A percentile compares a stretch with the other conserved stretches of the same genome.
These are phyloP conservation scores for Streptopelia turtur DNA, from an alignment of 2,797 vertebrate genomes.

Conservation along the genomic window DNA sequence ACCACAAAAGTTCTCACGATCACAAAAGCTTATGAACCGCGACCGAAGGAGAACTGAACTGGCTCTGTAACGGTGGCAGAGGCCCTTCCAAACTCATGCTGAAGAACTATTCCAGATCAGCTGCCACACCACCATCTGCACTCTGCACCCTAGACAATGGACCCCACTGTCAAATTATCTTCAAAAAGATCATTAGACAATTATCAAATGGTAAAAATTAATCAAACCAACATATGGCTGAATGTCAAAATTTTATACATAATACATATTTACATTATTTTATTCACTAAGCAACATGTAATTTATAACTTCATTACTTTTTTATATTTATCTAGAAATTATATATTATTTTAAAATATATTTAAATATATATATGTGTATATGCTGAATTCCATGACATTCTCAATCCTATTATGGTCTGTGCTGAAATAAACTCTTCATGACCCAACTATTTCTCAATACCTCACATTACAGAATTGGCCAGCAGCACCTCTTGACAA, in stretches of 20 bases:
- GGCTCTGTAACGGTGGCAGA: rapidly evolving
- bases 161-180: background rate
- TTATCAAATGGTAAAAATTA: background rate
- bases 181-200: background rate
- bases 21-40: rapidly evolving
- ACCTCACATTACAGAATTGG: background rate
- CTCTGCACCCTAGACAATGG: background rate
- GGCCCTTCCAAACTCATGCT: background rate
- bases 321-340: background rate
- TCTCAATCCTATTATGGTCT: background rate
- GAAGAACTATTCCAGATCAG: background rate
- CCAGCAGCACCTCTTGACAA: background rate
- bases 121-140: background rate
- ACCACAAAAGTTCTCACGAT: background rate
- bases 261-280: background rate
- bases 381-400: background rate
- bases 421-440: background rate
- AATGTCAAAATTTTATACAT: background rate
- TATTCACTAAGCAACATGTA: background rate
- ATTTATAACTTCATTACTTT: background rate
- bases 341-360: background rate
- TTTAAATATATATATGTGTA: background rate
- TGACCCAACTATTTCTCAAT: background rate
- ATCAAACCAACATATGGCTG: background rate
- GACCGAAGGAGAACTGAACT: background rate